Base-by-base conservation (phyloP, 2,113 vertebrate genomes). In the Ia io region DNA sequence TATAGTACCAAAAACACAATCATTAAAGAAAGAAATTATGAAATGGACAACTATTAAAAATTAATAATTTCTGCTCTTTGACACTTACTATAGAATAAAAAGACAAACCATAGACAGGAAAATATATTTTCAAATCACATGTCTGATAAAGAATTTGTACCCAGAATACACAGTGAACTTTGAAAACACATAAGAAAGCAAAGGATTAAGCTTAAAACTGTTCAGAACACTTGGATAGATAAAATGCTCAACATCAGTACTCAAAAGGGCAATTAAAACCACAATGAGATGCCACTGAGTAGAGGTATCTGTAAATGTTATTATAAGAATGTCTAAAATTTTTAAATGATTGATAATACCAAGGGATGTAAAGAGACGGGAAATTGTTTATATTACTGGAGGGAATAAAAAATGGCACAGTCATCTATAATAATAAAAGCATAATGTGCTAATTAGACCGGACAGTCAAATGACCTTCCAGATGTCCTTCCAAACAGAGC, bases 251-350 rank as follows among this genome's bases (percentile, higher is more conserved):
- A n/a, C 1, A 89, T 28, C 23, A 37, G 10, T 17, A 51, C 18
- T 85, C 22, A 90, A 70, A 89, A 74, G 12, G 30, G 18, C 89
- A 86, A 82, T 90, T 82, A 76, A 84, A 90, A 85, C 44, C 28
- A 84, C 17, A 23, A 1, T 86, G 37, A 84, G 40, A 51, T 53
- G 28, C 2, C 12, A 56, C 16, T 40, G 14, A 47, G 42, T 32
- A 49, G 44, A 32, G 4, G 17, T 51, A n/a, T 22, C 47, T 77
- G 30, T n/a, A 51, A 77, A 12, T 77, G 30, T 9, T 13, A 61
- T 3, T 12, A 49, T 59, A 18, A 73, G 2, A 32, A 84, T 80
- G 1, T 37, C 90, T 53, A 63, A 11, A 23, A 25, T 61, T 44
- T 59, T 69, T 8, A 80, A 77, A 47, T 78, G 35, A 93, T 16